phyloP scores from a whole-genome alignment of 2,888 invertebrate species.

The Congeria kusceri region DNA sequence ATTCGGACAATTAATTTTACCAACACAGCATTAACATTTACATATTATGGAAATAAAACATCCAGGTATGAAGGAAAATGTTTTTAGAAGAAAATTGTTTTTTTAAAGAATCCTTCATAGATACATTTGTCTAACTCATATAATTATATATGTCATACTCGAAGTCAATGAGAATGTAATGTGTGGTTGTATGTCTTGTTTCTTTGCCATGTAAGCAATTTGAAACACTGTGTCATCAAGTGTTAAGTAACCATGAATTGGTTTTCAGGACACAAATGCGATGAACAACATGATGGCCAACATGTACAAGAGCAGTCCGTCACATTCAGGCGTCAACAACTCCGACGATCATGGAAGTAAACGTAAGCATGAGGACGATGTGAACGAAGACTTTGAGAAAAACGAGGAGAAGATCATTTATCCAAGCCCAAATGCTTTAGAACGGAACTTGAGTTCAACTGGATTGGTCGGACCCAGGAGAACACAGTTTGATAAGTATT shows the following conservation, averaged over 20 bases:
- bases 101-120: too few species aligned
- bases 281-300: conserved; percentile 81
- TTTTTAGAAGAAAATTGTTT: too few species aligned
- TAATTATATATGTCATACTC: too few species aligned
- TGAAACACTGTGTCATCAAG: not conserved
- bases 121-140: too few species aligned
- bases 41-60: too few species aligned
- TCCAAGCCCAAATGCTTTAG: conserved; percentile 45
- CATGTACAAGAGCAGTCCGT: conserved; percentile 73
- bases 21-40: too few species aligned
- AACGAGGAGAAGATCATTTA: conserved; percentile 32
- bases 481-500: conserved; percentile 37
- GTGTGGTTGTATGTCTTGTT: too few species aligned
- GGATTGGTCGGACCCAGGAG: conserved; percentile 36
- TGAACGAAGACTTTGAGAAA: not conserved
- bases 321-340: conserved; percentile 12
- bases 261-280: conserved; percentile 77
- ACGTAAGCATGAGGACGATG: conserved; percentile 5
- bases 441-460: conserved; percentile 34
- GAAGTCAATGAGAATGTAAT: too few species aligned
- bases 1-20: too few species aligned
- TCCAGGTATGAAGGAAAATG: too few species aligned
- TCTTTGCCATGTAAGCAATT: not conserved
- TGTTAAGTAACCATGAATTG: not conserved
- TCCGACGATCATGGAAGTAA: not conserved